Conservation (phyloP, 2,888 invertebrate species). For the Microdon myrmicae region DNA sequence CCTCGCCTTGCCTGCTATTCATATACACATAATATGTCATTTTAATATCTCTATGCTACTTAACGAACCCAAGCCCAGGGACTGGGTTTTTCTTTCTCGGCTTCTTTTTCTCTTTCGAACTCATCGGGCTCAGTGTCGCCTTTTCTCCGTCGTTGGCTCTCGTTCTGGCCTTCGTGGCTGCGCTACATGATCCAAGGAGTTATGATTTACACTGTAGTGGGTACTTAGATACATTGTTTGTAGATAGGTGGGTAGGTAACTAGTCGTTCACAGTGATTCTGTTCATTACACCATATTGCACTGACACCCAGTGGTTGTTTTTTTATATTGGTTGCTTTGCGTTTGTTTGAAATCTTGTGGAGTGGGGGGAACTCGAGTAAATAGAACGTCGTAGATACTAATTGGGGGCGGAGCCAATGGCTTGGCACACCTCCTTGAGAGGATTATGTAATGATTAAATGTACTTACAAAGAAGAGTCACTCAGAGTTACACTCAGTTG, state of each 20-base stretch:
- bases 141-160: too few species aligned
- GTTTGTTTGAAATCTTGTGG: not conserved
- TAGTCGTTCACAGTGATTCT: constrained; percentile 24
- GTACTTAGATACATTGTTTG: constrained; percentile 34
- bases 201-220: constrained; percentile 32
- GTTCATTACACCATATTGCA: constrained; percentile 46
- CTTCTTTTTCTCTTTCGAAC: too few species aligned
- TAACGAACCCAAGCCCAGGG: constrained; percentile 34
- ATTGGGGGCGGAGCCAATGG: not conserved
- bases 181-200: constrained; percentile 25
- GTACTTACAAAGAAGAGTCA: too few species aligned
- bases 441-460: too few species aligned
- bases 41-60: constrained; percentile 59
- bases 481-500: constrained; percentile 5
- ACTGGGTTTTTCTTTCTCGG: too few species aligned
- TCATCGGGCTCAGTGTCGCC: too few species aligned
- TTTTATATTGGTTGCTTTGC: constrained; percentile 4
- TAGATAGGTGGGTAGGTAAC: constrained; percentile 28
- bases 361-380: constrained; percentile 1
- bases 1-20: too few species aligned
- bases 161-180: too few species aligned
- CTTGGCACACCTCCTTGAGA: too few species aligned
- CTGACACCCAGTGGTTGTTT: constrained; percentile 17
- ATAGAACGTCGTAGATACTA: constrained; percentile 7
- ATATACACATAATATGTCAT: constrained; percentile 65